A percentile compares a stretch with the other conserved stretches of the same genome.
Evolutionary conservation across 2,888 invertebrate species (phyloP).

Genomic region (Sphinx pinastri): DNA sequence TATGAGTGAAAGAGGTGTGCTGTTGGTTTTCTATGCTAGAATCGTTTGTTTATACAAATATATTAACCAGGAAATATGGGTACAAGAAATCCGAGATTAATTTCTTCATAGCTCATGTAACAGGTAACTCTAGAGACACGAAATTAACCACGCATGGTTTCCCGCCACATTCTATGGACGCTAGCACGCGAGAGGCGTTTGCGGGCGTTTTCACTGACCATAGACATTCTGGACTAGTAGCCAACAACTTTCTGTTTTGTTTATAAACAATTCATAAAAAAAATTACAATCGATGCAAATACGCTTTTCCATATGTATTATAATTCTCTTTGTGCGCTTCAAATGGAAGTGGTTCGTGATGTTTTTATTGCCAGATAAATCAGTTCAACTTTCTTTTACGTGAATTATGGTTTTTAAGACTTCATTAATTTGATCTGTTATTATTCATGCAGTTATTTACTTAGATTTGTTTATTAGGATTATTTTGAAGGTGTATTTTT

Average conservation of each 20-base stretch:
- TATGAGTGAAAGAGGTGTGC: no score
- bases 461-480: no score
- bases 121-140: slow-evolving; percentile 20
- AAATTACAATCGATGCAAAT: slow-evolving; percentile 18
- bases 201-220: slow-evolving; percentile 58
- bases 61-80: neutral
- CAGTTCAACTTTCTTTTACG: slow-evolving; percentile 1
- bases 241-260: slow-evolving; percentile 38
- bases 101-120: slow-evolving; percentile 1
- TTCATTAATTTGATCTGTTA: no score
- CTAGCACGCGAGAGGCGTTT: slow-evolving; percentile 44
- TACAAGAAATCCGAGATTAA: slow-evolving; percentile 11
- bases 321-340: neutral
- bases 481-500: no score
- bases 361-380: slow-evolving; percentile 12
- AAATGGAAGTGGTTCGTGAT: neutral
- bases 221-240: slow-evolving; percentile 40
- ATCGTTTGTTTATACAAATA: slow-evolving; percentile 6
- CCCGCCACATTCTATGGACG: slow-evolving; percentile 32
- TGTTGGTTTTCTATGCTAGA: no score
- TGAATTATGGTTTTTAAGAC: no score
- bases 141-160: slow-evolving; percentile 35
- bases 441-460: no score
- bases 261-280: slow-evolving; percentile 32
- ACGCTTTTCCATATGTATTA: no score